phyloP scores from a whole-genome alignment of 1,140 invertebrate genomes.

The Zaprionus gabonicus region DNA sequence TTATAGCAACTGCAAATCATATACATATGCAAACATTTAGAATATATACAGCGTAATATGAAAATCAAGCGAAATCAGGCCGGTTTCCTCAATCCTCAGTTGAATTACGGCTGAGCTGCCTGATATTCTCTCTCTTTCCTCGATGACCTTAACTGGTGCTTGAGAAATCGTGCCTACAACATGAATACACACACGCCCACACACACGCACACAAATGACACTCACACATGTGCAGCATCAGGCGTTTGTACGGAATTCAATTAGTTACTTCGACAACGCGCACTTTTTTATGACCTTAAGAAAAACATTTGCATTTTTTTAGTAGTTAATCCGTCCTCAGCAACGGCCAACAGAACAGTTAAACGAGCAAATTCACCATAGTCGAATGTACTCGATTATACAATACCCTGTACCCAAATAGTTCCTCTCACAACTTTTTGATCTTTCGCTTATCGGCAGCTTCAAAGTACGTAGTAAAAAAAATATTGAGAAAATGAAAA shows the following conservation, averaged over 20 bases:
- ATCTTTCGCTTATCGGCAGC: constrained; percentile 22
- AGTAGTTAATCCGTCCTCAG: constrained; percentile 78
- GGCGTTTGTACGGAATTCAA: constrained; percentile 28
- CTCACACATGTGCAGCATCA: constrained; percentile 19
- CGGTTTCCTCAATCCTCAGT: constrained; percentile 69
- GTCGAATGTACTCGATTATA: constrained; percentile 27
- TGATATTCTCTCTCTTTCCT: constrained; percentile 27
- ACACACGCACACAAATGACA: neutral
- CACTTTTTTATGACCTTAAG: constrained; percentile 42
- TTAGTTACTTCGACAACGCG: constrained; percentile 34
- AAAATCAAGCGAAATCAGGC: constrained; percentile 35
- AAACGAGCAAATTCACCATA: constrained; percentile 37
- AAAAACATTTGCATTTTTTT: constrained; percentile 74
- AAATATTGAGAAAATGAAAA: constrained; percentile 1
- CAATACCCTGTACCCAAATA: constrained; percentile 35
- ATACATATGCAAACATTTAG: neutral
- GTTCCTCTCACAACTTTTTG: neutral
- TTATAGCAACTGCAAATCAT: constrained; percentile 7
- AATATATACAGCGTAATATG: constrained; percentile 16
- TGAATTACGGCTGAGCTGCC: constrained; percentile 51
- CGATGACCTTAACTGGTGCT: constrained; percentile 50
- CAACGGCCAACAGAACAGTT: constrained; percentile 58
- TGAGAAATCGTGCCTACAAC: constrained; percentile 64
- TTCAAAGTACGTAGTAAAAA: constrained; percentile 28
- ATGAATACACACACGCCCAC: constrained; percentile 6